Conservation (phyloP, 2,113 vertebrate species). For the Odontesthes bonariensis region DNA sequence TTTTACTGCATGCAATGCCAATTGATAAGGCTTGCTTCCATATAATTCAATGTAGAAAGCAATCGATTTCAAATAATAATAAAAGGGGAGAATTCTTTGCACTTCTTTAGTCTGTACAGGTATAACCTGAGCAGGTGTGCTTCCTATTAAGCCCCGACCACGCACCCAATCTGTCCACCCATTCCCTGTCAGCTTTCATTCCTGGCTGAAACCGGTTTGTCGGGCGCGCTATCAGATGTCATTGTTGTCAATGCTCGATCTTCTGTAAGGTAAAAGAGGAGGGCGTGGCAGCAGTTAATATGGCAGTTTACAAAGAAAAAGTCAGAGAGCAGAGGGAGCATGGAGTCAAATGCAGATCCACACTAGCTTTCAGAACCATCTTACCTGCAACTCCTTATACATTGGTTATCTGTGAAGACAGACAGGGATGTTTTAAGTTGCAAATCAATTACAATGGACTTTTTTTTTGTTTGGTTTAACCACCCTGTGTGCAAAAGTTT, state of each 20-base stretch:
- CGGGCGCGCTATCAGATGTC: constrained; percentile 72
- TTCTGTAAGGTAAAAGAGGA: constrained; percentile 58
- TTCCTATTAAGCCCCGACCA: constrained; percentile 12
- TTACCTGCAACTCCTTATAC: constrained; percentile 64
- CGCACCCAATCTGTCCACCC: constrained; percentile 12
- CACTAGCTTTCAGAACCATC: neutral
- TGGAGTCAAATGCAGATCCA: neutral
- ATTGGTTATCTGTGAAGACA: constrained; percentile 72
- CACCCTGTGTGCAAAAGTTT: neutral
- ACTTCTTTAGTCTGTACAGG: constrained; percentile 27
- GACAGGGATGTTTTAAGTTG: constrained; percentile 11
- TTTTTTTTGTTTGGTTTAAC: neutral
- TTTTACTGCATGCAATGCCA: neutral
- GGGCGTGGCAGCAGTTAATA: constrained; percentile 17
- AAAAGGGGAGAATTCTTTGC: neutral
- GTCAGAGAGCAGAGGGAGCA: neutral
- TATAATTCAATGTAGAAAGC: neutral
- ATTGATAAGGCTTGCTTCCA: neutral
- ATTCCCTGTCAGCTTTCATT: constrained; percentile 24
- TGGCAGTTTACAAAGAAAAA: constrained; percentile 2
- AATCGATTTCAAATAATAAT: neutral
- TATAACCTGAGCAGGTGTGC: constrained; percentile 12
- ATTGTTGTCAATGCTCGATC: constrained; percentile 68
- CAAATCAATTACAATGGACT: neutral
- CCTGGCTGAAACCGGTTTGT: constrained; percentile 58